Percentiles rank a stretch among this genome's conserved stretches.
phyloP scores from a whole-genome alignment of 2,888 invertebrate species.

The Opisthograptis luteolata region DNA sequence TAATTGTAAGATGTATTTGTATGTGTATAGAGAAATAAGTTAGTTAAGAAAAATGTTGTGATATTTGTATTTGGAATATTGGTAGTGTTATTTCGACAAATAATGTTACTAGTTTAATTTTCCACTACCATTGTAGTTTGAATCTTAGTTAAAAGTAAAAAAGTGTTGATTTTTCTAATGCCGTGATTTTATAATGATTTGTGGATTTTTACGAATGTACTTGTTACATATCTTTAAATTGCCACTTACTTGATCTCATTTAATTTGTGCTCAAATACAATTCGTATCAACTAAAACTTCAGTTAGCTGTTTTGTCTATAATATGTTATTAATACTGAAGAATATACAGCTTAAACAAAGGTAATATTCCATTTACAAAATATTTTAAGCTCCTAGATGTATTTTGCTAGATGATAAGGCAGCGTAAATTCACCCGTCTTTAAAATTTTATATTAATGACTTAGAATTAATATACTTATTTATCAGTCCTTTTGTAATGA shows the following conservation, averaged over 20 bases:
- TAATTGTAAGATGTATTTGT: constrained; percentile 74
- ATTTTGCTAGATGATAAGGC: constrained; percentile 73
- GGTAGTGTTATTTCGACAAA: constrained; percentile 53
- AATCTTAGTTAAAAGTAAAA: constrained; percentile 4
- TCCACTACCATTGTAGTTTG: constrained; percentile 11
- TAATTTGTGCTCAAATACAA: constrained; percentile 51
- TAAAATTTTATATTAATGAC: constrained; percentile 84
- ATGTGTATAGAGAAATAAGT: constrained; percentile 77
- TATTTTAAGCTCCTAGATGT: constrained; percentile 75
- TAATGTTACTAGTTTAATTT: constrained; percentile 27
- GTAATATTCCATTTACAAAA: constrained; percentile 82
- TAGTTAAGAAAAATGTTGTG: constrained; percentile 81
- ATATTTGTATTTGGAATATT: constrained; percentile 85
- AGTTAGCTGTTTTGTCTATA: constrained; percentile 6
- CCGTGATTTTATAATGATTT: constrained; percentile 12
- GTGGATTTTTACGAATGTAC: constrained; percentile 23
- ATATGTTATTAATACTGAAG: constrained; percentile 29
- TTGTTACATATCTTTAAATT: constrained; percentile 13
- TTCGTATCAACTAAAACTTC: constrained; percentile 20
- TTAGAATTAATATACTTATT: constrained; percentile 83
- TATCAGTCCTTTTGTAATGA: constrained; percentile 80
- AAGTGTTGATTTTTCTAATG: constrained; percentile 10
- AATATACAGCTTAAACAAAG: constrained; percentile 44
- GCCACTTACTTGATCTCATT: constrained; percentile 56
- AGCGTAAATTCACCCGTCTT: constrained; percentile 83